A percentile compares a stretch with the other conserved stretches of the same genome.
Evolutionary conservation across 2,113 vertebrate genomes (phyloP).

Genomic region (Erythrocercus mccallii): DNA sequence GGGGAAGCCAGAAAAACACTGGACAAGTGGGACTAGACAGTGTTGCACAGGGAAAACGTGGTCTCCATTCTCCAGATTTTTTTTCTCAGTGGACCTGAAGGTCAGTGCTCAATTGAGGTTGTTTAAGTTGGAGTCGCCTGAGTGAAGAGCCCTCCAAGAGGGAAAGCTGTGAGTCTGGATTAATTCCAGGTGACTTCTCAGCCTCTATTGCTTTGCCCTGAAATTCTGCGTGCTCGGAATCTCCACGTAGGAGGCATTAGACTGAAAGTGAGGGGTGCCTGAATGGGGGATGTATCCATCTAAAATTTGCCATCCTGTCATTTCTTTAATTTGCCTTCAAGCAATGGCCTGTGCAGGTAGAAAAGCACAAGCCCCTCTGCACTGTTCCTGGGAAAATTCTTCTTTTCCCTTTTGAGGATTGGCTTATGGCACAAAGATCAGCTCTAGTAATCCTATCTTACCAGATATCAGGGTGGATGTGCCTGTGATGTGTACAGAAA

Average conservation of each 20-base stretch:
- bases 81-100: not conserved
- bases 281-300: not conserved
- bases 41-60: not conserved
- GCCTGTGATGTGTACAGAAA: not conserved
- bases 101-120: not conserved
- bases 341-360: not conserved
- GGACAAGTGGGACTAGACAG: not conserved
- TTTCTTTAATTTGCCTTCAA: not conserved
- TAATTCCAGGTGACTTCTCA: not conserved
- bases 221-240: accelerated
- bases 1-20: not conserved
- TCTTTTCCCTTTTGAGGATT: not conserved
- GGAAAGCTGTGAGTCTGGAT: not conserved
- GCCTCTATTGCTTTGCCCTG: not conserved
- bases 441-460: not conserved
- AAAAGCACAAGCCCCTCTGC: not conserved
- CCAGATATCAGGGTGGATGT: not conserved
- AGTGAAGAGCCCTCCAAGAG: not conserved
- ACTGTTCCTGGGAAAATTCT: not conserved
- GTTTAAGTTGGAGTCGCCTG: not conserved
- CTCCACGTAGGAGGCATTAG: accelerated
- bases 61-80: not conserved
- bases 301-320: not conserved
- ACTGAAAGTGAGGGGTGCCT: not conserved
- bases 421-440: not conserved